Conservation (phyloP, 1,140 invertebrate genomes). For the Helicoverpa armigera region DNA sequence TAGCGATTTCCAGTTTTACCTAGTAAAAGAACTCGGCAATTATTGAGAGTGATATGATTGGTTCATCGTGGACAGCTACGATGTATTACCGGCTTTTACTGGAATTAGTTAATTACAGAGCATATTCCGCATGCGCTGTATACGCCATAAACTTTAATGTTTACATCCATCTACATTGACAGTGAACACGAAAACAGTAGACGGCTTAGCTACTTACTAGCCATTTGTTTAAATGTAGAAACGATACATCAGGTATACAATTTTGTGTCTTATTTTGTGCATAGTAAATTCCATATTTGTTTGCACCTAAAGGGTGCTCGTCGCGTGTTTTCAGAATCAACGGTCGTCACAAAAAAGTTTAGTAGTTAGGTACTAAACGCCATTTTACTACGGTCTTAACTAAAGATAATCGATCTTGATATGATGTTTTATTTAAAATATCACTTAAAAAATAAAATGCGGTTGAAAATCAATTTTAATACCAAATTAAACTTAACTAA, state of each 20-base stretch:
- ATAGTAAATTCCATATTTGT: not conserved
- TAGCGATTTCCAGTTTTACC: not conserved
- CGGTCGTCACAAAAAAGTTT: too few species aligned
- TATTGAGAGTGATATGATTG: not conserved
- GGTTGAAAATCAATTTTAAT: too few species aligned
- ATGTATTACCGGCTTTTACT: not conserved
- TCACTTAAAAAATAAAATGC: too few species aligned
- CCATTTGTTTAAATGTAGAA: not conserved
- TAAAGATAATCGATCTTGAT: too few species aligned
- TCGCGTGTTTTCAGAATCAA: not conserved
- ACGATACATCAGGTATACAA: not conserved
- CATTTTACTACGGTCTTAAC: too few species aligned
- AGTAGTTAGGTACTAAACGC: too few species aligned
- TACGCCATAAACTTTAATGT: too few species aligned
- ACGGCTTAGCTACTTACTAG: not conserved
- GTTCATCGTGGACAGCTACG: not conserved
- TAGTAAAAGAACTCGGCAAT: not conserved
- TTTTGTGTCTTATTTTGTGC: not conserved
- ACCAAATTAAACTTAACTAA: too few species aligned
- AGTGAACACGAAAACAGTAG: not conserved
- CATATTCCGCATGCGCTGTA: slow-evolving; percentile 19
- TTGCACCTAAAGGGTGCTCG: not conserved
- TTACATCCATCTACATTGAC: not conserved
- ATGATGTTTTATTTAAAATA: too few species aligned
- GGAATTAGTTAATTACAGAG: slow-evolving; percentile 17